Conservation (phyloP, 2,113 vertebrate species). For the Calypte anna region DNA sequence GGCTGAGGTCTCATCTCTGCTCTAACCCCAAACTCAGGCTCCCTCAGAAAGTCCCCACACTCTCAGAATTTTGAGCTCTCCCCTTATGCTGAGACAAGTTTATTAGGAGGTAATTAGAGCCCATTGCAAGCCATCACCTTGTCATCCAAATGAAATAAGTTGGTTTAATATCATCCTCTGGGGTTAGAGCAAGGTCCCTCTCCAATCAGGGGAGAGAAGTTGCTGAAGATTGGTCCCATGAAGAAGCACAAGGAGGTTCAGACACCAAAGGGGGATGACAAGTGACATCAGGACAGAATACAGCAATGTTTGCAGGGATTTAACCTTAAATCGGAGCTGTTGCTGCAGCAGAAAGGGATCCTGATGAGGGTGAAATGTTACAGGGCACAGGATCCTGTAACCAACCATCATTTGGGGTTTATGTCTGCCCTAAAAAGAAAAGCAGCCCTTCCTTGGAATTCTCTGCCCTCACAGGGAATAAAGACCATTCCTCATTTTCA, state of each 20-base stretch:
- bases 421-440: background rate
- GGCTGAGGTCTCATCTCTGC: background rate
- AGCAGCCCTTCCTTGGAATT: background rate
- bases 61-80: background rate
- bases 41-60: accelerated
- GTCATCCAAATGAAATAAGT: accelerated
- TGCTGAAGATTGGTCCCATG: background rate
- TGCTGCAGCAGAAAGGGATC: background rate
- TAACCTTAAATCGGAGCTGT: accelerated
- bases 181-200: background rate
- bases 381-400: accelerated
- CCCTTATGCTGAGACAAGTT: accelerated
- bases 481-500: background rate
- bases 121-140: background rate
- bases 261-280: no score
- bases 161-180: accelerated
- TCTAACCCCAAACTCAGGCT: background rate
- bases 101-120: background rate
- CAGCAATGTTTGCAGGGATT: background rate
- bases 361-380: accelerated
- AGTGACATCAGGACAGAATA: accelerated
- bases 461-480: background rate
- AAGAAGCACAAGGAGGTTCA: background rate
- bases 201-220: background rate
- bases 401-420: accelerated